Evolutionary conservation across 2,113 vertebrate species (phyloP).

Genomic region (Cavia porcellus): DNA sequence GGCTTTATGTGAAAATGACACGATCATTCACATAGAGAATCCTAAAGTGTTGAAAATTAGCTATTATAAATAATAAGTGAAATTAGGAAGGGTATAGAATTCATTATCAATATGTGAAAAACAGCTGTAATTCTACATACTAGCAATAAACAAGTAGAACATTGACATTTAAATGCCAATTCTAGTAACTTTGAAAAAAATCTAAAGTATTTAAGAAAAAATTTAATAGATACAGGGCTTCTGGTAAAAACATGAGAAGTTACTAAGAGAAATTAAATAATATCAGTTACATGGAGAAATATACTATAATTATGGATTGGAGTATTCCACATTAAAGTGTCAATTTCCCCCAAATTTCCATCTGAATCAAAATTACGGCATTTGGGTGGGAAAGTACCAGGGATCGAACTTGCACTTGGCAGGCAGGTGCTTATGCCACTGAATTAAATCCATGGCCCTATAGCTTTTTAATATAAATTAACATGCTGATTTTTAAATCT

Average conservation of each 20-base stretch:
- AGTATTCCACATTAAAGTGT: not conserved
- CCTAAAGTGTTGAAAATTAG: not conserved
- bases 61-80: not conserved
- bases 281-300: not conserved
- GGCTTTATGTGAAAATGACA: not conserved
- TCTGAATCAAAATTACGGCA: slow-evolving; percentile 19
- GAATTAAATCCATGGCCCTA: no score
- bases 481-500: slow-evolving; percentile 45
- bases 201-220: slow-evolving; percentile 8
- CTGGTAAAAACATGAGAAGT: not conserved
- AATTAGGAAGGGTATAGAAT: slow-evolving; percentile 11
- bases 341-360: not conserved
- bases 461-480: not conserved
- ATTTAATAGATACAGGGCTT: not conserved
- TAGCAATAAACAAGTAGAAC: not conserved
- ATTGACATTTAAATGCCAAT: slow-evolving; percentile 29
- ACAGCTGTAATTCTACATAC: not conserved
- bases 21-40: not conserved
- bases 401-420: no score
- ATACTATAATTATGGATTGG: not conserved
- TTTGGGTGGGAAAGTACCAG: no score
- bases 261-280: slow-evolving; percentile 32
- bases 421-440: no score
- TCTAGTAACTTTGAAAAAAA: not conserved
- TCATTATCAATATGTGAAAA: slow-evolving; percentile 11